A percentile compares a stretch with the other conserved stretches of the same genome.
Conservation (phyloP, 2,113 vertebrate genomes). For the Rhipidura dahli region DNA sequence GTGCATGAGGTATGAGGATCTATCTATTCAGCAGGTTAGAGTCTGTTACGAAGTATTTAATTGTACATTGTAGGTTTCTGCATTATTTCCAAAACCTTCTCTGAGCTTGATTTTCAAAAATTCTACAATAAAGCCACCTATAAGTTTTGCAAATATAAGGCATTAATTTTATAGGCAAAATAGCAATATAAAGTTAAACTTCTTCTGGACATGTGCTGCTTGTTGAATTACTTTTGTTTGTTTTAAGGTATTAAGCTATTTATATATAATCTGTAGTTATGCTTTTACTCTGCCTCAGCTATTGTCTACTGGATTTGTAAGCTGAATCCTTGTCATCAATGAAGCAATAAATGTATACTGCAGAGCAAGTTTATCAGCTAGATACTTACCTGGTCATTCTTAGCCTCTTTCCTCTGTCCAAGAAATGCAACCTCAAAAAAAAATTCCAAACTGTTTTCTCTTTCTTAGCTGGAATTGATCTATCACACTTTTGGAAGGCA, state of each 20-base stretch:
- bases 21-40: neutral
- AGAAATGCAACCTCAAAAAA: neutral
- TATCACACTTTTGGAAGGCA: slow-evolving; percentile 97
- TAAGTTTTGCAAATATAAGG: neutral
- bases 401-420: neutral
- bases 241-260: neutral
- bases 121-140: neutral
- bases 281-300: neutral
- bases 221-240: neutral
- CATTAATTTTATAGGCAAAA: neutral
- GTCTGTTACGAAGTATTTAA: neutral
- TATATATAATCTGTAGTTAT: neutral
- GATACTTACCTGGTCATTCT: neutral
- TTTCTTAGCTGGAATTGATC: slow-evolving; percentile 89
- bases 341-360: neutral
- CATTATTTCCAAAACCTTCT: neutral
- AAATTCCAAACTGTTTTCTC: slow-evolving; percentile 3
- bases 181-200: neutral
- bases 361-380: neutral
- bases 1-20: slow-evolving; percentile 88
- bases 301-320: neutral
- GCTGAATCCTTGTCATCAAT: neutral
- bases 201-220: neutral
- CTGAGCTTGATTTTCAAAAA: neutral
- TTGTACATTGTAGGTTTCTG: neutral